These are phyloP conservation scores for Celastrina argiolus DNA, from an alignment of 2,888 invertebrate species.

Conservation along the genomic window DNA sequence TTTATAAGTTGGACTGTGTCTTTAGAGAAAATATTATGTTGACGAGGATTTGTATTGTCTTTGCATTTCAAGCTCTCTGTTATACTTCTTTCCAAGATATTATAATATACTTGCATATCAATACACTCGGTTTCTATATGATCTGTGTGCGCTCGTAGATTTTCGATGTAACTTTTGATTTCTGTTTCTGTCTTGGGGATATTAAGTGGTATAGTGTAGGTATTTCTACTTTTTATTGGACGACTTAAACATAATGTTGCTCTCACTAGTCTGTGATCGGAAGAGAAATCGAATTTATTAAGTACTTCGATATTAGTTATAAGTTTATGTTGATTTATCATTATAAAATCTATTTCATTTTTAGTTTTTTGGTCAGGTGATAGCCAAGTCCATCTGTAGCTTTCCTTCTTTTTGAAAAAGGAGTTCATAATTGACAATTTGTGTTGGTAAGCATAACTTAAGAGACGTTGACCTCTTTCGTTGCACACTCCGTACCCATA, in stretches of 20 bases:
- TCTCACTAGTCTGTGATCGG: neutral
- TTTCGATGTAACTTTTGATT: too few relatives aligned
- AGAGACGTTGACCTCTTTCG: slow-evolving; percentile 30
- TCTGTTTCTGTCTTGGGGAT: slow-evolving; percentile 19
- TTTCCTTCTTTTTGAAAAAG: slow-evolving; percentile 26
- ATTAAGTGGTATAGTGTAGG: neutral
- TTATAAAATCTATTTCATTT: neutral
- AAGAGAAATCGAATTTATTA: neutral
- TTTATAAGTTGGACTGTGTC: too few relatives aligned
- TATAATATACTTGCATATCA: too few relatives aligned
- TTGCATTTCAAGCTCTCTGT: too few relatives aligned
- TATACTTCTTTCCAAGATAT: too few relatives aligned
- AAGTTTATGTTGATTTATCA: neutral
- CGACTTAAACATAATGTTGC: neutral
- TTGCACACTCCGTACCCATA: slow-evolving; percentile 31
- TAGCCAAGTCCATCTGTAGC: slow-evolving; percentile 29
- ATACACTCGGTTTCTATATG: too few relatives aligned
- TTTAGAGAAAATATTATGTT: too few relatives aligned
- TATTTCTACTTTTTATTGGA: neutral
- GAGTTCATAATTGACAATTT: slow-evolving; percentile 32
- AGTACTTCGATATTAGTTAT: neutral
- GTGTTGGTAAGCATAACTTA: slow-evolving; percentile 30
- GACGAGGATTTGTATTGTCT: too few relatives aligned
- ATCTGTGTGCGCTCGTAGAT: too few relatives aligned
- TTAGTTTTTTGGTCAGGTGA: slow-evolving; percentile 14